Evolutionary conservation across 2,797 vertebrate genomes (phyloP), one percentile per base, ranked within the genome.

Genomic region (Semaprochilodus insignis): DNA sequence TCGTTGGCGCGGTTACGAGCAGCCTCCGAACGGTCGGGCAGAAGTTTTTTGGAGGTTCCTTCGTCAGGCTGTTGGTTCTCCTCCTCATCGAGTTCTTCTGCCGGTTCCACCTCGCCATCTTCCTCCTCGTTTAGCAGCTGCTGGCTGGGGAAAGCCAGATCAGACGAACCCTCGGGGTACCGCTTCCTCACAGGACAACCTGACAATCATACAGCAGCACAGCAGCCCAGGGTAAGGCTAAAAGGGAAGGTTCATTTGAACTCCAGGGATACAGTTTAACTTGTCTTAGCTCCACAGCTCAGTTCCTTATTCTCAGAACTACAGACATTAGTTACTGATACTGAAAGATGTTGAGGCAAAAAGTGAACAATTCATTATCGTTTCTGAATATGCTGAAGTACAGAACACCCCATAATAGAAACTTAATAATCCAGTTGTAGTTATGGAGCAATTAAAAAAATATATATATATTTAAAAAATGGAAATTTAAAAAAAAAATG

Each of bases 1-100:
- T 95, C 91, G 80, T 97, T 99, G 3, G 96, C 97, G 0, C 94
- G 94, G 85, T 98, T 96, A 55, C 97, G 93, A 62, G 97, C 96
- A 0, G 97, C 95, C 66, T 94, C 94, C 3, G 92, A 94, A 27
- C 98, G 94, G 82, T 99, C 97, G 0, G 97, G 97, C 25, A 99
- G 94, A 13, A 97, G 86, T 72, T 97, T 97, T 89, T 92, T 95
- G 17, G 83, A 87, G n/a, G 63, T 71, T 23, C 66, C 71, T 21
- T 88, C 81, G 25, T 87, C 60, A 27, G 19, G 34, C 17, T 83
- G 52, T 19, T 78, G 31, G 85, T 91, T 52, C 83, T 85, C 77
- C 55, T 94, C 87, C 90, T 60, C 17, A 59, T 88, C 4, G 80
- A 90, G n/a, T 59, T 89, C 90, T 19, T 94, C 90, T 8, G 44